phyloP scores from a whole-genome alignment of 2,888 invertebrate genomes.

The Orchesellides sinensis region DNA sequence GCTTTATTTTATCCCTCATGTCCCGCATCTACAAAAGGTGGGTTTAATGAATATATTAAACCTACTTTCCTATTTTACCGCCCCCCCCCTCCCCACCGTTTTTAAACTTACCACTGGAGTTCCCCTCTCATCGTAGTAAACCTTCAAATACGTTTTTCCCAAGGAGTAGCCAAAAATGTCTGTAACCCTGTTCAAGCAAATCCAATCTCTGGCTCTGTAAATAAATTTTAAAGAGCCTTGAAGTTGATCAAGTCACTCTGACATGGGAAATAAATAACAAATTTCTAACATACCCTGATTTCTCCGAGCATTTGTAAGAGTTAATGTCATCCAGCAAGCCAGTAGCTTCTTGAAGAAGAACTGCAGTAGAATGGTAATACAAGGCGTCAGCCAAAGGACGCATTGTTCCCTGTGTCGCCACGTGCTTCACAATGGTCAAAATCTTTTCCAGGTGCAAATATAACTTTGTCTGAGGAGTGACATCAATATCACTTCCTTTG shows the following conservation, averaged over 20 bases:
- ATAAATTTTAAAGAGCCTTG: too few species aligned
- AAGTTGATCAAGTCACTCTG: too few species aligned
- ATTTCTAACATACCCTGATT: conserved; percentile 49
- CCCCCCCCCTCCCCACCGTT: too few species aligned
- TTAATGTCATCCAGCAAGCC: conserved; percentile 34
- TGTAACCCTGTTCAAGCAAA: conserved; percentile 13
- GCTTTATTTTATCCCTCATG: too few species aligned
- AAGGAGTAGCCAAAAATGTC: conserved; percentile 54
- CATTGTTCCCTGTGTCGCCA: neutral
- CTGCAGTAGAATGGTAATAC: conserved; percentile 33
- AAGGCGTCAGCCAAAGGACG: conserved; percentile 17
- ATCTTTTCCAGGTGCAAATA: neutral
- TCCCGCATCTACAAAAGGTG: too few species aligned
- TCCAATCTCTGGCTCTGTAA: neutral
- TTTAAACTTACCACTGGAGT: conserved; percentile 32
- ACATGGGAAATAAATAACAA: too few species aligned
- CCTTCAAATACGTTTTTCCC: conserved; percentile 36
- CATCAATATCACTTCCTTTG: conserved; percentile 37
- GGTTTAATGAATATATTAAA: too few species aligned
- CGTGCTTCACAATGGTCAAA: neutral
- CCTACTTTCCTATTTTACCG: too few species aligned
- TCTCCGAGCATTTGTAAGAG: conserved; percentile 32
- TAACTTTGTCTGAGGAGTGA: conserved; percentile 5
- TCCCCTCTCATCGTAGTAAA: conserved; percentile 28
- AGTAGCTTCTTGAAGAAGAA: conserved; percentile 47